phyloP scores from a whole-genome alignment of 2,797 vertebrate species.

The Paedocypris micromegethes region DNA sequence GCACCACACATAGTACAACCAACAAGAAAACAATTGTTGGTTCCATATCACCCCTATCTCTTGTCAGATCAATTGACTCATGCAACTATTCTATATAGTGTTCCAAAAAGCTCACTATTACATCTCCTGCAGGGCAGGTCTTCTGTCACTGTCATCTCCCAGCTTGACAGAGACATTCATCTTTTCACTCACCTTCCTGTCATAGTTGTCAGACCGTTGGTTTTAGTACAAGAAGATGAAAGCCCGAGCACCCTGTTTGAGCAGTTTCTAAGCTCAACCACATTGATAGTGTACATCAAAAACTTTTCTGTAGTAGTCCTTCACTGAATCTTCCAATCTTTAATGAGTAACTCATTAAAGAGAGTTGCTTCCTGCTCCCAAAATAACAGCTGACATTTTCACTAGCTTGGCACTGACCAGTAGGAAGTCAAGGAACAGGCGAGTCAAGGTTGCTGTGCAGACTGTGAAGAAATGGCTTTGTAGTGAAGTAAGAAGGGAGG shows the following conservation, averaged over 20 bases:
- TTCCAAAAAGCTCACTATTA: too few species aligned
- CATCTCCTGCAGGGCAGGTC: background rate
- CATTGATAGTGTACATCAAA: background rate
- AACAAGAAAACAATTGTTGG: too few species aligned
- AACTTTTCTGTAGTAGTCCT: background rate
- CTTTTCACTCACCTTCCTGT: background rate
- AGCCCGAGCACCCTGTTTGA: background rate
- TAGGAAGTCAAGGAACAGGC: constrained; percentile 17
- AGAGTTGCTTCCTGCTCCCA: background rate
- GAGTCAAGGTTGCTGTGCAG: constrained; percentile 15
- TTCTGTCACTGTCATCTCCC: background rate
- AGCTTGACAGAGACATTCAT: background rate
- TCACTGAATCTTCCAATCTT: background rate
- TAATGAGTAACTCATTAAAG: background rate
- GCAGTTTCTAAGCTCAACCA: background rate
- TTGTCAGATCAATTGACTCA: too few species aligned
- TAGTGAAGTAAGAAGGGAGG: constrained; percentile 22
- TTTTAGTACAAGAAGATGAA: background rate
- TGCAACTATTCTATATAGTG: too few species aligned
- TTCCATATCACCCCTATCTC: too few species aligned
- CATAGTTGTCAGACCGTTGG: constrained; percentile 1
- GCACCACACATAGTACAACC: too few species aligned
- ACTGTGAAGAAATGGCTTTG: constrained; percentile 24
- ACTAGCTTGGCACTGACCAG: background rate
- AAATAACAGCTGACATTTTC: constrained; percentile 19